Evolutionary conservation across 2,888 invertebrate genomes (phyloP), one percentile per base, ranked within the genome.

Genomic region (Drosophila paucipuncta): DNA sequence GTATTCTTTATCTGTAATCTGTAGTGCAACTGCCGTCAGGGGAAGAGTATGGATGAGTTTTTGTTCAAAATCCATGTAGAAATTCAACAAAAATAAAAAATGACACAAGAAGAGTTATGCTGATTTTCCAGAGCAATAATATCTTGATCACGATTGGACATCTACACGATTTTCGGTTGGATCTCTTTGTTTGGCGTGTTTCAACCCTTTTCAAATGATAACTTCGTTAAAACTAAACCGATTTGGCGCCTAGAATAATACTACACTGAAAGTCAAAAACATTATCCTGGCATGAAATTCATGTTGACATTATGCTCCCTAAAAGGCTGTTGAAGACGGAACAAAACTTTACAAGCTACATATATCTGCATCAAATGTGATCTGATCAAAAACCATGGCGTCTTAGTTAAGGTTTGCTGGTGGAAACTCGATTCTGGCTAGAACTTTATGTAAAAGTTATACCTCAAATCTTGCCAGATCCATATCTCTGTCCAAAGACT

Each of bases 21-120:
- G 58, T 9, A 28, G 18, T 18, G 3, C 18, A 10, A 57, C 9
- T 10, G 5, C 10, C 50, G 9, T 16, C 16, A 28, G 30, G 28
- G 13, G n/a, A 57, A 13, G 18, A n/a, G n/a, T 39, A 9, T 16
- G 25, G 4, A 47, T 25, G 16, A 16, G 25, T 47, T 16, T 16
- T 25, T 25, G 16, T 25, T 4, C 4, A 9, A 47, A 47, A 16
- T 47, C 4, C 4, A 47, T 25, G 16, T 4, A 16, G 22, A 43
- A 43, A 11, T 2, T 1, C 5, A 13, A 13, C 4, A 0, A 41
- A n/a, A 41, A 41, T 10, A 41, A n/a, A 41, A 41, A n/a, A 4
- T 10, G 2, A 0, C 0, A 10, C 1, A 41, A n/a, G 13, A 4
- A 13, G 2, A 13, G 7, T 4, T 43, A 4, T 25, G 22, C 22